Base-by-base conservation (phyloP, 2,113 vertebrate genomes). In the Microtus richardsoni region DNA sequence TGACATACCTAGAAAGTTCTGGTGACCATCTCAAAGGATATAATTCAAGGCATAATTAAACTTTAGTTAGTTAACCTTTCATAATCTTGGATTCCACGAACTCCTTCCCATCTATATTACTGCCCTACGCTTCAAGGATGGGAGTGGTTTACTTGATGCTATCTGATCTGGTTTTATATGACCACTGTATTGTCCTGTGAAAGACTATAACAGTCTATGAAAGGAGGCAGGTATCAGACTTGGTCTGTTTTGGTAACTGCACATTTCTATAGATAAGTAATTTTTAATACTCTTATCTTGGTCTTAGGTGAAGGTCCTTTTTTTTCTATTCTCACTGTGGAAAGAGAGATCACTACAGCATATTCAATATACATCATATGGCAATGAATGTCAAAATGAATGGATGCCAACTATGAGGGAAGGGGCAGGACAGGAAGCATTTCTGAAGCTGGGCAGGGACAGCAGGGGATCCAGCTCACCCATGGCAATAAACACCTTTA, bases 1-100 rank as follows among this genome's bases (percentile, higher is more conserved):
- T 62, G 82, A 96, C 14, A 89, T 39, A 62, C 30, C 93, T 58
- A 71, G 19, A 91, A 95, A 73, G n/a, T 96, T 94, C 33, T 83
- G 85, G 88, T 36, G 94, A 79, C 13, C 86, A 70, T 83, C 60
- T 92, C 64, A 79, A 90, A 92, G 14, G 21, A 66, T 62, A 28
- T 47, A 92, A 74, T 10, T 9, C 39, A 89, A 52, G 36, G 66
- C 24, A 70, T 54, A 92, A 64, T 88, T 92, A 84, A 86, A 10
- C 52, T 89, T 74, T 33, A 91, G 54, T 62, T 44, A 68, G 58
- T 85, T 91, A 75, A 41, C 24, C 52, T 95, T 92, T 58, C 75
- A 93, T 36, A 94, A 86, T 66, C 83, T 89, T 87, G 36, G 88
- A 74, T 2, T 54, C 73, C 14, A 93, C 2, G 62, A 62, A 36